phyloP scores from a whole-genome alignment of 2,797 vertebrate genomes.

The Rhynchotus rufescens region DNA sequence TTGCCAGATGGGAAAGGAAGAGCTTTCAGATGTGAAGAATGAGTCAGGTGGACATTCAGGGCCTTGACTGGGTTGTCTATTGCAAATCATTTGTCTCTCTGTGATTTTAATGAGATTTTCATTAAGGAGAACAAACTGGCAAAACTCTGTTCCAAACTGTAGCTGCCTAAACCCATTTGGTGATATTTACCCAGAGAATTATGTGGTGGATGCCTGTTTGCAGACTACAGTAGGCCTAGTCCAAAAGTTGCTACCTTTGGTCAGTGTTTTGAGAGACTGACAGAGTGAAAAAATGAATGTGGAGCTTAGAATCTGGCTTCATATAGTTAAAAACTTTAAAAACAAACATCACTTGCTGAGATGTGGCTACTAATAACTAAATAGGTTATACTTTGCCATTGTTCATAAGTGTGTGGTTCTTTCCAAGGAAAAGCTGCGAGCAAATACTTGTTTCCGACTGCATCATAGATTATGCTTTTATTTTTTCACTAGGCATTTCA shows the following conservation, averaged over 20 bases:
- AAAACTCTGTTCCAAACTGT: background rate
- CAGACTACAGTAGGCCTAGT: background rate
- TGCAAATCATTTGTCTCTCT: background rate
- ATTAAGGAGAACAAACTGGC: background rate
- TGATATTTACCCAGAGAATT: background rate
- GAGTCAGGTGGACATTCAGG: background rate
- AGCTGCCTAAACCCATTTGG: background rate
- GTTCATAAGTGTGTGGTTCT: constrained; percentile 4
- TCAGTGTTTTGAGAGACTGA: background rate
- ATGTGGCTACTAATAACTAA: background rate
- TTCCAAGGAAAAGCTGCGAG: constrained; percentile 11
- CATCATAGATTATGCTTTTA: background rate
- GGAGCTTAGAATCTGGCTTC: background rate
- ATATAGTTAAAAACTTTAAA: background rate
- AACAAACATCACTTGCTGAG: background rate
- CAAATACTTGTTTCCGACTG: constrained; percentile 7
- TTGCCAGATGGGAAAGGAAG: background rate
- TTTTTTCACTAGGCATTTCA: background rate
- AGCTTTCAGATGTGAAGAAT: background rate
- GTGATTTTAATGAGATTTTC: background rate
- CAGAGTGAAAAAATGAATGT: background rate
- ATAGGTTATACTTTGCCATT: background rate
- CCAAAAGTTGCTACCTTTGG: background rate
- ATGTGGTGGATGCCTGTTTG: background rate
- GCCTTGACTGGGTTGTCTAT: background rate